Evolutionary conservation across 2,888 invertebrate genomes (phyloP), one percentile per base, ranked within the genome.

Genomic region (Pseudococcus viburni): DNA sequence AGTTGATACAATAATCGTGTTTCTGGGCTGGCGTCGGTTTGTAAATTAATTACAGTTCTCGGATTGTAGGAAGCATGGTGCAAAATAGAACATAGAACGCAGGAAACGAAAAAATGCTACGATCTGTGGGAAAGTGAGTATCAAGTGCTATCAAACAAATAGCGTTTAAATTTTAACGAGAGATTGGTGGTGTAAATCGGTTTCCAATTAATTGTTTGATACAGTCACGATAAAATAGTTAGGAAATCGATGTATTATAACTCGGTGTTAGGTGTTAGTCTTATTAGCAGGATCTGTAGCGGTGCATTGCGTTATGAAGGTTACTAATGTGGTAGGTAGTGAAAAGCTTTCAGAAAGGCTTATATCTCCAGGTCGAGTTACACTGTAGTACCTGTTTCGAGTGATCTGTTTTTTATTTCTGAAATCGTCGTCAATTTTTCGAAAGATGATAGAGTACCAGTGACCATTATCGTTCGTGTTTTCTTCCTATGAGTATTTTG

Each of bases 141-240:
- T 73, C 73, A 73, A 73, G 26, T 22, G 73, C 73, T 33, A 22
- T 73, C 26, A 26, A 55, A 73, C 73, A 73, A 55, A 73, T 68
- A 68, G 68, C 22, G 22, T 68, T 68, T 68, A 73, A 73, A 73
- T 26, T 73, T 73, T 15, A 73, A 73, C 26, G 26, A 73, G 68
- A 68, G 68, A 68, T 68, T 26, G 73, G 33, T 26, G 26, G 9
- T 64, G 55, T 55, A 73, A 26, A 73, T 73, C 26, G 73, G 73
- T 26, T 73, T 22, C 73, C 33, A 73, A 73, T 73, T 73, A 73
- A 73, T 73, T 73, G 73, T 73, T 73, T 26, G 73, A 73, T 73
- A 9, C 12, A 73, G 73, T 26, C 73, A 73, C 73, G 73, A 73
- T 73, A 73, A 73, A 73, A 15, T 22, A 26, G 33, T 2, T 12